Conservation (phyloP, 1,140 invertebrate genomes). For the Capitella teleta region DNA sequence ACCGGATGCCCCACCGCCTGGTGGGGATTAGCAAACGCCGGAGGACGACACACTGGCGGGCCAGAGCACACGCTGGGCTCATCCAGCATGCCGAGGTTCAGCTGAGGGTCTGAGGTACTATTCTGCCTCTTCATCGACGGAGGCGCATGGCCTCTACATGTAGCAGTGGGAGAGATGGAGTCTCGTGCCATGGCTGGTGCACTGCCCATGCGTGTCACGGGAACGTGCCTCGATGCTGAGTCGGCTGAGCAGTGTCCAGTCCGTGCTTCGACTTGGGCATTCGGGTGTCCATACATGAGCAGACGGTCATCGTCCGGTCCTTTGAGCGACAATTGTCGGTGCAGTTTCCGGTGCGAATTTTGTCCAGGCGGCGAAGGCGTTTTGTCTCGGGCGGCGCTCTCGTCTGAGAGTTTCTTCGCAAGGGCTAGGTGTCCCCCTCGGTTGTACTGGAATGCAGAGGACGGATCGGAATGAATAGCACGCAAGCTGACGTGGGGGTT, state of each 20-base stretch:
- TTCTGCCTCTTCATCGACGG: conserved; percentile 1
- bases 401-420: conserved; percentile 42
- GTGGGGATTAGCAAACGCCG: neutral
- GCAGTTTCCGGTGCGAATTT: conserved; percentile 66
- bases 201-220: conserved; percentile 63
- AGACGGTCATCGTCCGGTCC: conserved; percentile 63
- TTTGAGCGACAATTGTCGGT: conserved; percentile 69
- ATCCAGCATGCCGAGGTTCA: conserved; percentile 42
- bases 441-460: conserved; percentile 14
- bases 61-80: neutral
- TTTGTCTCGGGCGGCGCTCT: conserved; percentile 17
- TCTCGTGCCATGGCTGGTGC: conserved; percentile 64
- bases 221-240: conserved; percentile 13
- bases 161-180: too few relatives aligned
- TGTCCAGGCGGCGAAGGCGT: too few relatives aligned
- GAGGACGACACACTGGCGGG: neutral
- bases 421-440: conserved; percentile 35
- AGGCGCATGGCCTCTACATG: too few relatives aligned
- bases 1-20: neutral
- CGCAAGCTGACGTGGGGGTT: conserved; percentile 8
- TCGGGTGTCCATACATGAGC: conserved; percentile 4
- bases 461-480: conserved; percentile 17
- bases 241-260: conserved; percentile 18
- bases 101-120: conserved; percentile 55
- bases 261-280: conserved; percentile 8